These are phyloP conservation scores for Hybognathus amarus DNA, from an alignment of 2,797 vertebrate species.

Conservation along the genomic window DNA sequence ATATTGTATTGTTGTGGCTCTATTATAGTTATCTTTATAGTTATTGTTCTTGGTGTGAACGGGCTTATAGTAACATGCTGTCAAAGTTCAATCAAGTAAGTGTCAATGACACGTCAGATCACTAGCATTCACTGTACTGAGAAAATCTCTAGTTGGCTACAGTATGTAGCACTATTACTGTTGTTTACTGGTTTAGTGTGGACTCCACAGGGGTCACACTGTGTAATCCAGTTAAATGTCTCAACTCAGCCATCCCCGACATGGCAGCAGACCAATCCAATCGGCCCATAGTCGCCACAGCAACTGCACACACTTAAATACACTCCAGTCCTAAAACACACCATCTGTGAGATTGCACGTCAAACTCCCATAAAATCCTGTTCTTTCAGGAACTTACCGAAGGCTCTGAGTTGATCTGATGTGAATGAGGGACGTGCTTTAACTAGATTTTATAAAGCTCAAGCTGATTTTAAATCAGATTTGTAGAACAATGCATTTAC, in stretches of 20 bases:
- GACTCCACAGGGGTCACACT: conserved; percentile 41
- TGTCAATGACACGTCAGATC: background rate
- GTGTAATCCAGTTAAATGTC: conserved; percentile 72
- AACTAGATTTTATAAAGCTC: conserved; percentile 25
- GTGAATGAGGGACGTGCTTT: conserved; percentile 1
- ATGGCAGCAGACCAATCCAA: conserved; percentile 70
- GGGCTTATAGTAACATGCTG: background rate
- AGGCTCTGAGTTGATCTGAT: conserved; percentile 4
- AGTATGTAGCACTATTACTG: conserved; percentile 2
- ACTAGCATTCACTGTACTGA: background rate
- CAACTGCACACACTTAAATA: conserved; percentile 40
- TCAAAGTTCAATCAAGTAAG: background rate
- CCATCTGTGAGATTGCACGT: conserved; percentile 39
- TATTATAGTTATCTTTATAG: background rate
- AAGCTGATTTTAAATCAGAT: conserved; percentile 17
- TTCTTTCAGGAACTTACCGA: conserved; percentile 19
- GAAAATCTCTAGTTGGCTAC: background rate
- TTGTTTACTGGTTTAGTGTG: conserved; percentile 30
- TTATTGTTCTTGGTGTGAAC: background rate
- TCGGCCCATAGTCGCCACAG: conserved; percentile 54
- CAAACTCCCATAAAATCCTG: conserved; percentile 23
- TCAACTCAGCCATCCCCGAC: conserved; percentile 59
- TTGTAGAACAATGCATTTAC: background rate
- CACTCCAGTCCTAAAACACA: conserved; percentile 2
- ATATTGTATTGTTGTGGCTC: background rate